A percentile compares a stretch with the other conserved stretches of the same genome.
phyloP scores from a whole-genome alignment of 2,797 vertebrate genomes.

The Rousettus madagascariensis region DNA sequence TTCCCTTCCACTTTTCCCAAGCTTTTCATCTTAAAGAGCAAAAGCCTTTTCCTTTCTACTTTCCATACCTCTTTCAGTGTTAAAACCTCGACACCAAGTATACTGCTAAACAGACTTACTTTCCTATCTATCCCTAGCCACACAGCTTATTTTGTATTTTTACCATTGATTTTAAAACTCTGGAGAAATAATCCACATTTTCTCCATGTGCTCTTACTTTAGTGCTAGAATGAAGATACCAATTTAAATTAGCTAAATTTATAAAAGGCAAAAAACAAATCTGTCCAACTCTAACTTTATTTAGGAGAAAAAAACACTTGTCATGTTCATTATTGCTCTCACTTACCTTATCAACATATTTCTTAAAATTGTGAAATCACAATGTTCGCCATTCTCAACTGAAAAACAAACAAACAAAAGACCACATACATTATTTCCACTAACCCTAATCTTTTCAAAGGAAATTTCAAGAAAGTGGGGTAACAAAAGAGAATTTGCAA shows the following conservation, averaged over 20 bases:
- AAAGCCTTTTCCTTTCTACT: background rate
- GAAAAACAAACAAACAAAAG: slow-evolving; percentile 13
- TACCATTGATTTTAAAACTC: slow-evolving; percentile 2
- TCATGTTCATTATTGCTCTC: slow-evolving; percentile 6
- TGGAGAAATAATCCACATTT: background rate
- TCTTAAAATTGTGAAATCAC: slow-evolving; percentile 98
- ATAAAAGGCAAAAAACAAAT: slow-evolving; percentile 8
- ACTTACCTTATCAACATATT: slow-evolving; percentile 99
- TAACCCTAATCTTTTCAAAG: slow-evolving; percentile 44
- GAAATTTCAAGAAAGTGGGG: background rate
- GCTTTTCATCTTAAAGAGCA: background rate
- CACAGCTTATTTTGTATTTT: background rate
- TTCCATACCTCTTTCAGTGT: background rate
- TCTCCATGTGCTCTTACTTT: background rate
- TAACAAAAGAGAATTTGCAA: background rate
- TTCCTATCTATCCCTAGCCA: background rate
- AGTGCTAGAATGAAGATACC: background rate
- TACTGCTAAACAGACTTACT: background rate
- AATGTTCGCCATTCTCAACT: slow-evolving; percentile 99
- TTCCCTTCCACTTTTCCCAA: background rate
- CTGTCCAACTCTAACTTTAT: background rate
- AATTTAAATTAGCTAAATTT: slow-evolving; percentile 20
- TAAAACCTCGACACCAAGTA: background rate
- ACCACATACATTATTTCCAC: slow-evolving; percentile 44
- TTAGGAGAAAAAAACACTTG: background rate